These are phyloP conservation scores for Melieria crassipennis DNA, from an alignment of 2,888 invertebrate genomes.

Conservation along the genomic window DNA sequence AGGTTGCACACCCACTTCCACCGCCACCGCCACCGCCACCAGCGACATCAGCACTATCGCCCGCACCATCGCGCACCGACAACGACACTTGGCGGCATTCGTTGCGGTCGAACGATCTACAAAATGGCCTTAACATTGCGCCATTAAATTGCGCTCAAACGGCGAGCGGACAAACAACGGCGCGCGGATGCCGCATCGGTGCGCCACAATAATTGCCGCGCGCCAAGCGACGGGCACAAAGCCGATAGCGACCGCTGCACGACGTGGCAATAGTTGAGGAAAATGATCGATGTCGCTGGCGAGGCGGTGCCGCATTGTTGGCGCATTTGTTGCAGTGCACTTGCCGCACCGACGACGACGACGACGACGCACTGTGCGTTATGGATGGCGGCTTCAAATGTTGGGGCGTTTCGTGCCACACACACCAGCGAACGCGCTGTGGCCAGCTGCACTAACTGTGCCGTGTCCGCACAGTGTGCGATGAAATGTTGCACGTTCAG, in stretches of 20 bases:
- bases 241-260: background rate
- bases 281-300: conserved; percentile 41
- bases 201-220: background rate
- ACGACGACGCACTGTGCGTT: no score
- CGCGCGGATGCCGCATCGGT: background rate
- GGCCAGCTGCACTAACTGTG: no score
- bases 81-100: conserved; percentile 31
- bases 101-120: conserved; percentile 31
- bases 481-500: no score
- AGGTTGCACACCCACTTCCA: conserved; percentile 48
- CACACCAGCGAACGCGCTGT: no score
- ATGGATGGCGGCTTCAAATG: no score
- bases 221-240: background rate
- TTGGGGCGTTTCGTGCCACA: no score
- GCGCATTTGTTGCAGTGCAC: conserved; percentile 26
- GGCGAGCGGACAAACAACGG: background rate
- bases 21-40: conserved; percentile 10
- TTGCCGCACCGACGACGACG: background rate
- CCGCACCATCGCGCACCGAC: conserved; percentile 5
- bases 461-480: no score
- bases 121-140: conserved; percentile 46
- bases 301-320: conserved; percentile 23
- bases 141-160: conserved; percentile 47
- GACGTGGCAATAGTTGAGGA: conserved; percentile 31
- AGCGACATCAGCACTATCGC: conserved; percentile 6